These are phyloP conservation scores for Sibirionetta formosa DNA, from an alignment of 2,797 vertebrate genomes.

Conservation along the genomic window DNA sequence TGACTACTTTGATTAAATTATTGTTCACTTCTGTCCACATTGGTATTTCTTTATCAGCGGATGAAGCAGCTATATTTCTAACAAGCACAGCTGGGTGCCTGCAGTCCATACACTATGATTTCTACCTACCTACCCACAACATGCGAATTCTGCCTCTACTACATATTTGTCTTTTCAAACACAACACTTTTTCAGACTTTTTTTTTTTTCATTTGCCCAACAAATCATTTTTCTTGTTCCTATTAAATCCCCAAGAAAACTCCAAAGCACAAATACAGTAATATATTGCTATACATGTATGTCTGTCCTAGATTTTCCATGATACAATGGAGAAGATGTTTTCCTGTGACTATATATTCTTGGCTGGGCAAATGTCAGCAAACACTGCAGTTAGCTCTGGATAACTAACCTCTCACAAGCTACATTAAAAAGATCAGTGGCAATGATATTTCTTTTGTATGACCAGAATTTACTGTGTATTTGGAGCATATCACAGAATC, in stretches of 20 bases:
- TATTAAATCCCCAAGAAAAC: not conserved
- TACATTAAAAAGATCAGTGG: not conserved
- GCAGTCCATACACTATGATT: not conserved
- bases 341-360: not conserved
- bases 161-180: not conserved
- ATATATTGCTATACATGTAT: not conserved
- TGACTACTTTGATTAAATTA: not conserved
- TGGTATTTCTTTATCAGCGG: not conserved
- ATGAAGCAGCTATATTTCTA: not conserved
- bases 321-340: not conserved
- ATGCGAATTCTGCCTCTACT: not conserved
- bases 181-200: not conserved
- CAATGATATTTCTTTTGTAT: not conserved
- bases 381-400: rapidly evolving
- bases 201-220: not conserved
- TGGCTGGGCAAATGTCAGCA: not conserved
- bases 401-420: not conserved
- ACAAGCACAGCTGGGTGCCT: rapidly evolving
- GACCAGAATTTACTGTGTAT: not conserved
- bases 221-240: not conserved
- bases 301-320: not conserved
- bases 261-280: rapidly evolving
- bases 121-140: not conserved
- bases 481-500: not conserved
- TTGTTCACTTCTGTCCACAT: rapidly evolving